Evolutionary conservation across 2,888 invertebrate genomes (phyloP).

Genomic region (Arge pagana): DNA sequence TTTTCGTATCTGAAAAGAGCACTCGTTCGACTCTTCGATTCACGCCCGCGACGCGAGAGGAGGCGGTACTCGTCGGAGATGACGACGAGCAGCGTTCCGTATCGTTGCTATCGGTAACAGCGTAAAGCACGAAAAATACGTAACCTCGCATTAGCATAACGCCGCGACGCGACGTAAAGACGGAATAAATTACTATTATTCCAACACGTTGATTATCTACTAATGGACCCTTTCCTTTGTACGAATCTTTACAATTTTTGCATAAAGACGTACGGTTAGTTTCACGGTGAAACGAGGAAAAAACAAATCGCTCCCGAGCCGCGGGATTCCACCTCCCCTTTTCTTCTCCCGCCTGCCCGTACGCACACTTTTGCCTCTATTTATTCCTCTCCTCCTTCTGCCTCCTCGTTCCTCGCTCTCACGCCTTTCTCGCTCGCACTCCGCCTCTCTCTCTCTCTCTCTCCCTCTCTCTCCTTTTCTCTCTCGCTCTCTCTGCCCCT

Average conservation of each 20-base stretch:
- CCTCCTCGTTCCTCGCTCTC: too few species aligned
- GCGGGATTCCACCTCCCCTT: slow-evolving; percentile 21
- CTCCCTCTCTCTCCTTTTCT: slow-evolving; percentile 35
- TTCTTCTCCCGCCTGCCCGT: slow-evolving; percentile 19
- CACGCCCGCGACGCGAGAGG: too few species aligned
- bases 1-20: too few species aligned
- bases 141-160: slow-evolving; percentile 45
- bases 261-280: slow-evolving; percentile 27
- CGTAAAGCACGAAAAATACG: too few species aligned
- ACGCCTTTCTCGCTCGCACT: slow-evolving; percentile 26
- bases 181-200: slow-evolving; percentile 54
- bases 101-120: too few species aligned
- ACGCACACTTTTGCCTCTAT: slow-evolving; percentile 30
- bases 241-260: slow-evolving; percentile 40
- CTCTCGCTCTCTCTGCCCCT: slow-evolving; percentile 25
- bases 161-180: slow-evolving; percentile 45
- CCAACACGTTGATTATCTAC: slow-evolving; percentile 47
- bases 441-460: slow-evolving; percentile 22
- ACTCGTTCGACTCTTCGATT: too few species aligned
- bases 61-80: too few species aligned
- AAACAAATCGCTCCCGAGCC: too few species aligned
- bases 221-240: slow-evolving; percentile 44
- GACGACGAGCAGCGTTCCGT: too few species aligned
- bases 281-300: slow-evolving; percentile 28
- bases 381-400: slow-evolving; percentile 26